phyloP scores from a whole-genome alignment of 1,140 invertebrate species.

The Halotydeus destructor region DNA sequence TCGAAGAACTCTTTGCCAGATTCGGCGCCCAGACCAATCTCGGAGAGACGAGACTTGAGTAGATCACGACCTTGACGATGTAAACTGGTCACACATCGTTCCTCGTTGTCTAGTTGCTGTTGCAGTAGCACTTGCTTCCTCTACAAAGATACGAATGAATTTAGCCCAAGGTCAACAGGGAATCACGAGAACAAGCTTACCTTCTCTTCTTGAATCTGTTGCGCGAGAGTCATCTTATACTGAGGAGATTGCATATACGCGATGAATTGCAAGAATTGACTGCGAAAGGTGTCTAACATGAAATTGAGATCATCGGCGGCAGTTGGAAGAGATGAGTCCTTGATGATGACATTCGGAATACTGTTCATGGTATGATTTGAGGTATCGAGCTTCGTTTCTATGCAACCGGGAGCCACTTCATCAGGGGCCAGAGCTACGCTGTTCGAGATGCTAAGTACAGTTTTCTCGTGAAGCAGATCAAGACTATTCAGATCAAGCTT shows the following conservation, averaged over 20 bases:
- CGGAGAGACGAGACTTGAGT: constrained; percentile 67
- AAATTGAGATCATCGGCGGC: constrained; percentile 58
- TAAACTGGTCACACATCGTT: constrained; percentile 70
- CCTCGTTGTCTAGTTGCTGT: constrained; percentile 54
- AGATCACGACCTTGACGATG: constrained; percentile 77
- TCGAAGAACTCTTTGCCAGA: constrained; percentile 59
- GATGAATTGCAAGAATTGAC: constrained; percentile 58
- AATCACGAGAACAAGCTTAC: constrained; percentile 20
- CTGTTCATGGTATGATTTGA: not conserved
- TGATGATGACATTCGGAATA: constrained; percentile 5
- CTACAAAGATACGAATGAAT: constrained; percentile 18
- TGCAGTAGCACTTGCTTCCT: constrained; percentile 56
- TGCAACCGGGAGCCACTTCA: constrained; percentile 55
- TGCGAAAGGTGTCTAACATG: constrained; percentile 54
- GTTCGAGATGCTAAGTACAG: constrained; percentile 53
- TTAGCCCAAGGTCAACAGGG: not conserved
- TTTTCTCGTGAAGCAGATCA: constrained; percentile 71
- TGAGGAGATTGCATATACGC: constrained; percentile 52
- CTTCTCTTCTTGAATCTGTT: constrained; percentile 59
- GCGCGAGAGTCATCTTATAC: constrained; percentile 45
- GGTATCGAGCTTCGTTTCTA: constrained; percentile 50
- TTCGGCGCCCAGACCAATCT: constrained; percentile 62
- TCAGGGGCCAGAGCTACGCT: constrained; percentile 1
- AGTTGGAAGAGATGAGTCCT: not conserved
- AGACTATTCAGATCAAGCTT: constrained; percentile 57